A percentile compares a stretch with the other conserved stretches of the same genome.
Evolutionary conservation across 2,797 vertebrate species (phyloP).

Genomic region (Crenuchus spilurus): DNA sequence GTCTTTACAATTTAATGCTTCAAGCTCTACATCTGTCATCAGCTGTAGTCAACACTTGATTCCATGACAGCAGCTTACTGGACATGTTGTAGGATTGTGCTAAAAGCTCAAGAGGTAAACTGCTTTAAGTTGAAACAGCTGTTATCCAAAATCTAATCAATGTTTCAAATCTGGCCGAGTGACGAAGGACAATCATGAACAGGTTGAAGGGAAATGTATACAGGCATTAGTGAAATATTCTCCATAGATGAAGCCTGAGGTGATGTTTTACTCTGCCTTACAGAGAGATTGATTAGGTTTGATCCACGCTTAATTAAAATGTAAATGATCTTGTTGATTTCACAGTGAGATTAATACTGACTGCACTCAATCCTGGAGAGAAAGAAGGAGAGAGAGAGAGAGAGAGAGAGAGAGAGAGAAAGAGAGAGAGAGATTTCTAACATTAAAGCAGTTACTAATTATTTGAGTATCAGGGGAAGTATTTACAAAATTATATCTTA

Average conservation of each 20-base stretch:
- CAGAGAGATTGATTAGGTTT: constrained; percentile 71
- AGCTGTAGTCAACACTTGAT: background rate
- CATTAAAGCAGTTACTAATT: too few species aligned
- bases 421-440: background rate
- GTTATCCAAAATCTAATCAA: constrained; percentile 19
- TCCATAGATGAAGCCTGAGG: background rate
- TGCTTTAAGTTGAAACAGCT: constrained; percentile 11
- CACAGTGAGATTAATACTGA: constrained; percentile 62
- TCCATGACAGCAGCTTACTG: background rate
- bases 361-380: constrained; percentile 28
- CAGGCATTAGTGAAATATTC: background rate
- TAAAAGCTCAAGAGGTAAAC: background rate
- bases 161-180: background rate
- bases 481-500: too few species aligned
- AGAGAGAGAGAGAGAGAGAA: background rate
- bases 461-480: too few species aligned
- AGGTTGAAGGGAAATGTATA: background rate
- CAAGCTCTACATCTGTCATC: background rate
- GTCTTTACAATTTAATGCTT: background rate
- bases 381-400: background rate
- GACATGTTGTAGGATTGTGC: background rate
- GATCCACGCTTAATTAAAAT: constrained; percentile 73
- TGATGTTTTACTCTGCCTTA: constrained; percentile 43
- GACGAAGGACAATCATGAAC: background rate
- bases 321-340: constrained; percentile 73